Evolutionary conservation across 2,888 invertebrate species (phyloP).

Genomic region (Rhingia campestris): DNA sequence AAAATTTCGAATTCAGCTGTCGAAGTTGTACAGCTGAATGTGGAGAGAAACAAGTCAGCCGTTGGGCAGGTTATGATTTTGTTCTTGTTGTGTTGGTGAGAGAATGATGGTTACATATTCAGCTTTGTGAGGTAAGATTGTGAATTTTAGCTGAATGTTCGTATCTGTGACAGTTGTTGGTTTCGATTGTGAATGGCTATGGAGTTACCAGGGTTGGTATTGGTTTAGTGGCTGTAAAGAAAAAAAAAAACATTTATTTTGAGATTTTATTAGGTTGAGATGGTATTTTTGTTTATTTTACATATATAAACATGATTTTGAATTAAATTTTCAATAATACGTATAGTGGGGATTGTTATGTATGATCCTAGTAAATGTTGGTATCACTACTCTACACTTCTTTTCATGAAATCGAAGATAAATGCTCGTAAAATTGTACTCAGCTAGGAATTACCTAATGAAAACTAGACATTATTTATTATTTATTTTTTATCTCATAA

Average conservation of each 20-base stretch:
- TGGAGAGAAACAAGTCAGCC: constrained; percentile 39
- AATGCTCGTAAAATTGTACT: no score
- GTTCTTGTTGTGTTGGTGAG: constrained; percentile 17
- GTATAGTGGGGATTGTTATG: no score
- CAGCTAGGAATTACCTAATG: no score
- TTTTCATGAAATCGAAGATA: no score
- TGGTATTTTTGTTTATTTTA: no score
- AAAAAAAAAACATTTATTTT: neutral
- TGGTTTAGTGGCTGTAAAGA: constrained; percentile 38
- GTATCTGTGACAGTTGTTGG: constrained; percentile 48
- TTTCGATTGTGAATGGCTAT: constrained; percentile 62
- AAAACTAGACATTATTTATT: no score
- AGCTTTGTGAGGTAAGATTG: constrained; percentile 30
- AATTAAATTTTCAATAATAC: no score
- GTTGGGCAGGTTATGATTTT: constrained; percentile 35
- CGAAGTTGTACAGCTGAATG: constrained; percentile 51
- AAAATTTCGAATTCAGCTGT: constrained; percentile 60
- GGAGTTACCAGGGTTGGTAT: constrained; percentile 58
- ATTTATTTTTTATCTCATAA: no score
- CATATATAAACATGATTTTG: no score
- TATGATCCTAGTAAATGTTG: no score
- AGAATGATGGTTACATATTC: constrained; percentile 57
- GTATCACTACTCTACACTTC: no score
- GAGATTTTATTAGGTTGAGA: no score
- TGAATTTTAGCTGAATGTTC: constrained; percentile 48